Conservation (phyloP, 2,888 invertebrate species). For the Aspidapion aeneum region DNA sequence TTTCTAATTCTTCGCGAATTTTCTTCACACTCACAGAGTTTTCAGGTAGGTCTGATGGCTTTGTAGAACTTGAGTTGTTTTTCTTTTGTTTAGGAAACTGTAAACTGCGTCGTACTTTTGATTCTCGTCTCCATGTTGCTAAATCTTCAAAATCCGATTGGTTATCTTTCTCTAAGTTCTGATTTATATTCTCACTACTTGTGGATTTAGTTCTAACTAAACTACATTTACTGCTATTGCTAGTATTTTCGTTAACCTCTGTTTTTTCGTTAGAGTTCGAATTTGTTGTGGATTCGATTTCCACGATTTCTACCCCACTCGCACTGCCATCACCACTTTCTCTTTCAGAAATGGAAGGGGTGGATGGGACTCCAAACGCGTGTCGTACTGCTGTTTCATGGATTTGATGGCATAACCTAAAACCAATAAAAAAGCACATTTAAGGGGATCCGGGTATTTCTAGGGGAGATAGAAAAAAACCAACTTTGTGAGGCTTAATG, state of each 20-base stretch:
- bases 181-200: constrained; percentile 51
- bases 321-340: constrained; percentile 37
- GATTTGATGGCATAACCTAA: constrained; percentile 50
- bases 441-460: too few relatives aligned
- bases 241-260: constrained; percentile 11
- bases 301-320: constrained; percentile 36
- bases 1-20: constrained; percentile 55
- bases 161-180: constrained; percentile 38
- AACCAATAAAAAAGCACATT: too few relatives aligned
- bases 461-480: too few relatives aligned
- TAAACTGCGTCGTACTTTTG: constrained; percentile 61
- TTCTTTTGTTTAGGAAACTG: constrained; percentile 57
- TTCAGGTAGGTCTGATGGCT: constrained; percentile 45
- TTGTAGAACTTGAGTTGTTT: constrained; percentile 22
- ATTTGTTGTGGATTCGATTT: constrained; percentile 33
- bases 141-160: constrained; percentile 43
- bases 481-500: too few relatives aligned
- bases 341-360: constrained; percentile 31
- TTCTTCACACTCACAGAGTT: constrained; percentile 54
- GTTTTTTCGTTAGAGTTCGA: constrained; percentile 4
- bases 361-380: constrained; percentile 35
- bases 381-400: constrained; percentile 47
- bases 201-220: constrained; percentile 47
- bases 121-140: constrained; percentile 62
- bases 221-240: constrained; percentile 31